phyloP scores from a whole-genome alignment of 2,888 invertebrate species.

The Leptarthrus brevirostris region DNA sequence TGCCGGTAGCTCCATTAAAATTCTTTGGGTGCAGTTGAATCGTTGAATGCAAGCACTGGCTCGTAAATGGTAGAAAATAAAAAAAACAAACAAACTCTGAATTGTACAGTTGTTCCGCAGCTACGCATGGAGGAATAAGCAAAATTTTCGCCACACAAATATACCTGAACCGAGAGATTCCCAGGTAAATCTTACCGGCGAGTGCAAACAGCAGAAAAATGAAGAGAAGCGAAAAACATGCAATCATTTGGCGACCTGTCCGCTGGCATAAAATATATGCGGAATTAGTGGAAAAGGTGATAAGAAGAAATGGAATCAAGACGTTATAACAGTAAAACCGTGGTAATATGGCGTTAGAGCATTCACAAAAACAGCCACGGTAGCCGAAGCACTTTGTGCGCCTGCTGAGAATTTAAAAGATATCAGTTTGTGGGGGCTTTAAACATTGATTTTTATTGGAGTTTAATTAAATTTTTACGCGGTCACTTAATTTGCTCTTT shows the following conservation, averaged over 20 bases:
- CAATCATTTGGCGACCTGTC: background rate
- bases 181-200: background rate
- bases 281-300: conserved; percentile 12
- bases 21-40: conserved; percentile 38
- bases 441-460: background rate
- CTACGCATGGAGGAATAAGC: conserved; percentile 14
- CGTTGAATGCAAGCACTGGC: background rate
- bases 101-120: conserved; percentile 31
- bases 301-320: conserved; percentile 24
- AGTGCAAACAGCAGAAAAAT: too few species aligned
- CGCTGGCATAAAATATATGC: conserved; percentile 10
- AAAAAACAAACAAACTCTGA: background rate
- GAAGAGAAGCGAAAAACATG: background rate
- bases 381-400: background rate
- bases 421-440: background rate
- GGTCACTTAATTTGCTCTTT: background rate
- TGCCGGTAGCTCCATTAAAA: conserved; percentile 38
- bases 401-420: background rate
- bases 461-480: background rate
- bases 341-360: background rate
- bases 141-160: conserved; percentile 8
- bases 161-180: background rate
- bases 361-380: background rate
- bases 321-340: conserved; percentile 38
- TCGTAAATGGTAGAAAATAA: background rate